Base-by-base conservation (phyloP, 1,140 invertebrate species). In the Apolygus lucorum region DNA sequence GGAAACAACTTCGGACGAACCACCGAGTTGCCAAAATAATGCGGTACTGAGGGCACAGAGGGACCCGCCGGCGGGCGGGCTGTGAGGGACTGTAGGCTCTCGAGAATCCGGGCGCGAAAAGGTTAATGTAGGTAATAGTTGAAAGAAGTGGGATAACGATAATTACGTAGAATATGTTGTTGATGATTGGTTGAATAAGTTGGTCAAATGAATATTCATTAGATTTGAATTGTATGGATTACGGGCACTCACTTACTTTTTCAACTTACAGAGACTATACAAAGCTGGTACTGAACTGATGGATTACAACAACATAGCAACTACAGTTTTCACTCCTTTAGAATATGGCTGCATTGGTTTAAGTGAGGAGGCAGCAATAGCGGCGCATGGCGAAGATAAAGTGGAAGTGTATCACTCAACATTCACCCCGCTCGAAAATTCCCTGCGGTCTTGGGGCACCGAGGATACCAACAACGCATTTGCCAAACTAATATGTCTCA, bases 321-420 rank as follows among this genome's bases (percentile, higher is more conserved):
- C 87, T 2, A 88, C 87, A 24, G 87, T 89, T 0, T 90, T 90
- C 75, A 89, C 88, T 21, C 87, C 87, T 1, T 67, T 88, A 14
- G 88, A 89, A 76, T 89, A 89, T 76, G 86, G 87, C 2, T 79
- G 78, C 73, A 81, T 85, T 74, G 88, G 88, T 0, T 79, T 84
- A 24, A 79, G 84, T 21, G 88, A 90, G 76, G 87, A 89, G 75
- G 81, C 79, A 49, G 87, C 88, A 1, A 78, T 85, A 42, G 76
- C 77, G 25, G 79, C 81, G 66, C 87, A 79, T 79, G 86, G 86
- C 1, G 78, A 79, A 68, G 82, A 84, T 2, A 71, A 79, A 64
- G 76, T 82, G 63, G 78, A 85, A 80, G 82, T 88, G 0, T 89
- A 86, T 75, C 87, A 88, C 75, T 79, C 79, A 14, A 79, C 82